These are phyloP conservation scores for Galagoides demidoff DNA, from an alignment of 2,797 vertebrate genomes.

Conservation along the genomic window DNA sequence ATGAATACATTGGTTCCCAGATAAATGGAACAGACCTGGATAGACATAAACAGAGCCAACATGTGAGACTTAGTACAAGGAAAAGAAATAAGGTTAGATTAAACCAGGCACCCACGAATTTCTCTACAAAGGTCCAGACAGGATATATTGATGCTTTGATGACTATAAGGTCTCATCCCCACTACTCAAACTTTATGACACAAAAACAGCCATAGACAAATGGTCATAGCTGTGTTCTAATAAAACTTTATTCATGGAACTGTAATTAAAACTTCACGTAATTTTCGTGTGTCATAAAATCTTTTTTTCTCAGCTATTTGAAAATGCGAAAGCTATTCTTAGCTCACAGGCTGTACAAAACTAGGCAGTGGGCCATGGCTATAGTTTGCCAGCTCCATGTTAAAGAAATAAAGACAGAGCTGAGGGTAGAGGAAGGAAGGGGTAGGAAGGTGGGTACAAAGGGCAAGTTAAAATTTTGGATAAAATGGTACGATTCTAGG, in stretches of 20 bases:
- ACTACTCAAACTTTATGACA: background rate
- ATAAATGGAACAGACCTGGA: background rate
- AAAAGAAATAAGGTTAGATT: background rate
- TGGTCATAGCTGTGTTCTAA: background rate
- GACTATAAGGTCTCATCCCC: background rate
- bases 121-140: accelerated
- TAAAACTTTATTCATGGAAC: background rate
- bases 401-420: background rate
- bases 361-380: background rate
- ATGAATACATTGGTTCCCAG: no score
- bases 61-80: background rate
- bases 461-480: background rate
- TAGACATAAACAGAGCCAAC: background rate
- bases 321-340: background rate
- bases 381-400: background rate
- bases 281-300: background rate
- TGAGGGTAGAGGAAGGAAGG: accelerated
- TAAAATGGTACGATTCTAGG: background rate
- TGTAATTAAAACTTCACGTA: background rate
- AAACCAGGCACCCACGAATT: no score
- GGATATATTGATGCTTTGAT: no score
- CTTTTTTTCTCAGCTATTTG: background rate
- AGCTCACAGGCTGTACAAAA: background rate
- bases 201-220: background rate
- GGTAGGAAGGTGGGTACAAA: background rate